Conservation (phyloP, 2,888 invertebrate genomes). For the Lampropteryx suffumata region DNA sequence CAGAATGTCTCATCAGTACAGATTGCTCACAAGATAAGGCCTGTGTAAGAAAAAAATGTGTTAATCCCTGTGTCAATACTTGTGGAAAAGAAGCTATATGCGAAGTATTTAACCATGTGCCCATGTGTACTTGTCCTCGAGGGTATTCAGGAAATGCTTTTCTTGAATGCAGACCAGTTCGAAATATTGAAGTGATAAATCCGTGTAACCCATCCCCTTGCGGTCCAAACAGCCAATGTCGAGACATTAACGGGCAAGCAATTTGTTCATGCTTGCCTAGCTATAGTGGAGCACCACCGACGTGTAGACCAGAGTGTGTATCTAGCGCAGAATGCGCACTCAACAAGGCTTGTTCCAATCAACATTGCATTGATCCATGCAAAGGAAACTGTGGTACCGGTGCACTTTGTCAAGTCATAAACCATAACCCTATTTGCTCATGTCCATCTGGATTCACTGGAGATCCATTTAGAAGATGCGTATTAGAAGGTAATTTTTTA, state of each 20-base stretch:
- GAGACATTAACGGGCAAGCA: constrained; percentile 85
- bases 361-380: constrained; percentile 89
- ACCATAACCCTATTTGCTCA: constrained; percentile 88
- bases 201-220: constrained; percentile 88
- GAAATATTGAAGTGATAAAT: constrained; percentile 63
- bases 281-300: constrained; percentile 87
- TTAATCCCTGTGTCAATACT: constrained; percentile 89
- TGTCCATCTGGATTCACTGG: constrained; percentile 87
- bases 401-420: constrained; percentile 87
- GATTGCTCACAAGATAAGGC: constrained; percentile 88
- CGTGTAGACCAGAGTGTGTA: constrained; percentile 88
- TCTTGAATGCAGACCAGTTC: constrained; percentile 81
- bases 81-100: constrained; percentile 90
- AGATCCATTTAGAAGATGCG: constrained; percentile 88
- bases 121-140: constrained; percentile 83
- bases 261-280: constrained; percentile 87
- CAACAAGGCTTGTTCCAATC: constrained; percentile 86
- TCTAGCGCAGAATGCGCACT: constrained; percentile 86
- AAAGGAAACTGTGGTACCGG: constrained; percentile 87
- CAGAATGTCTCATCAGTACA: constrained; percentile 89
- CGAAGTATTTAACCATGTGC: constrained; percentile 85
- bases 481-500: constrained; percentile 77
- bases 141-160: constrained; percentile 88
- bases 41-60: constrained; percentile 88
- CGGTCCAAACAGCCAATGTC: constrained; percentile 88